These are phyloP conservation scores for Diplolepis rosae DNA, from an alignment of 2,888 invertebrate genomes.

Conservation along the genomic window DNA sequence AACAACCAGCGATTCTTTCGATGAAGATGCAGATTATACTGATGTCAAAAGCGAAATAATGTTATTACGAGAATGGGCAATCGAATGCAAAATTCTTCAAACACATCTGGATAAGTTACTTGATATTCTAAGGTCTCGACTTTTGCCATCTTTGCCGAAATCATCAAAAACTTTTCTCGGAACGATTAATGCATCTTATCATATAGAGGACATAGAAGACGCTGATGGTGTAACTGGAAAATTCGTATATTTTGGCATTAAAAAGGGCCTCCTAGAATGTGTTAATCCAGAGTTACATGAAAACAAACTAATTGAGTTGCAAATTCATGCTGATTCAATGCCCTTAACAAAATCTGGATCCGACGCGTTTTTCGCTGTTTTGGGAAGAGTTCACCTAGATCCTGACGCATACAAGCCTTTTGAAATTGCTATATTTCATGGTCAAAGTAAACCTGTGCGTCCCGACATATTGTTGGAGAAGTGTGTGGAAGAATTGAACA, in stretches of 20 bases:
- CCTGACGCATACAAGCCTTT: constrained; percentile 44
- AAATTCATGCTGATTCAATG: too few relatives aligned
- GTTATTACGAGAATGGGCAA: constrained; percentile 36
- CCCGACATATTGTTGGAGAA: constrained; percentile 36
- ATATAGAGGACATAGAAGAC: constrained; percentile 22
- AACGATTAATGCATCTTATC: too few relatives aligned
- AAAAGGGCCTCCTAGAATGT: not conserved
- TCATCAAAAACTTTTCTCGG: too few relatives aligned
- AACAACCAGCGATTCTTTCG: too few relatives aligned
- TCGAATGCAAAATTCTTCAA: constrained; percentile 30
- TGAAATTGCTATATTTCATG: constrained; percentile 45
- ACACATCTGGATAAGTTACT: constrained; percentile 35
- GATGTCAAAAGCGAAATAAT: constrained; percentile 29
- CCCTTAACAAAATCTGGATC: constrained; percentile 43
- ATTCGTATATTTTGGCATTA: constrained; percentile 43
- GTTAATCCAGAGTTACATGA: not conserved
- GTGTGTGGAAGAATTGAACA: constrained; percentile 45
- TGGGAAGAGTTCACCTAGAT: constrained; percentile 40
- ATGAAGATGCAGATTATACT: too few relatives aligned
- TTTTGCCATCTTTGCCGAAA: constrained; percentile 39
- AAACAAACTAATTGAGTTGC: too few relatives aligned
- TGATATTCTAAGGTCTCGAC: constrained; percentile 33
- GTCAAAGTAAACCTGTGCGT: constrained; percentile 46
- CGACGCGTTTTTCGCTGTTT: constrained; percentile 44
- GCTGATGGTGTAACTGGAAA: constrained; percentile 29